phyloP scores from a whole-genome alignment of 2,888 invertebrate species.

The Metalampra italica region DNA sequence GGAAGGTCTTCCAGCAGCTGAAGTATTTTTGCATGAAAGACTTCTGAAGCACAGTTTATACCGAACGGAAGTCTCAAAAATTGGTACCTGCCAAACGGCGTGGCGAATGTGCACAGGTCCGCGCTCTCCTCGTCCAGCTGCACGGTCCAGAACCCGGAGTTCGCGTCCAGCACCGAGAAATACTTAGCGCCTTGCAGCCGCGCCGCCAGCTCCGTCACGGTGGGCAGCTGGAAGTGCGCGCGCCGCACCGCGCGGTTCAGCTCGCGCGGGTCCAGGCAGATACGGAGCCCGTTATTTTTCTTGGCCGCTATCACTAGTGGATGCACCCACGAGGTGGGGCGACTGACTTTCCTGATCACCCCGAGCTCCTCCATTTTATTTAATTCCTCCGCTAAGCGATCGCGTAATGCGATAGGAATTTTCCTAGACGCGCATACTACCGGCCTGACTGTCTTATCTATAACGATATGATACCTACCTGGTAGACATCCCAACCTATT shows the following conservation, averaged over 20 bases:
- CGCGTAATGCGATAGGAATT: conserved; percentile 5
- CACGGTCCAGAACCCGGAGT: conserved; percentile 11
- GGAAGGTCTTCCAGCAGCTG: conserved; percentile 15
- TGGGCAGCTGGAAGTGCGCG: no score
- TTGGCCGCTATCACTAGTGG: conserved; percentile 3
- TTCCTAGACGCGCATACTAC: conserved; percentile 5
- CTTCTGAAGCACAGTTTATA: conserved; percentile 9
- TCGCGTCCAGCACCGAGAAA: conserved; percentile 12
- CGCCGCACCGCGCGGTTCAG: conserved; percentile 8
- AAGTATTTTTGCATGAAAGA: conserved; percentile 7
- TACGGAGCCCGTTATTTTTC: conserved; percentile 1
- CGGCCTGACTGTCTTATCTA: conserved; percentile 7
- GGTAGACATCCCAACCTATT: conserved; percentile 1
- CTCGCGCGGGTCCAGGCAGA: conserved; percentile 4
- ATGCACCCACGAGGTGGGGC: conserved; percentile 8
- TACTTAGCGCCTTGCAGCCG: conserved; percentile 8
- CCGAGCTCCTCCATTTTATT: conserved; percentile 7
- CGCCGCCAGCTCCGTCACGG: conserved; percentile 8
- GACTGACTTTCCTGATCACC: conserved; percentile 9
- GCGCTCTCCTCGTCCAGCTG: conserved; percentile 12
- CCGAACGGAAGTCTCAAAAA: conserved; percentile 11
- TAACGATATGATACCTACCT: background rate
- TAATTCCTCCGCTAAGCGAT: conserved; percentile 7
- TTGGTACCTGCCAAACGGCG: conserved; percentile 10
- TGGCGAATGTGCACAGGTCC: conserved; percentile 8